Conservation (phyloP, 2,888 invertebrate species). For the Villa cingulata region DNA sequence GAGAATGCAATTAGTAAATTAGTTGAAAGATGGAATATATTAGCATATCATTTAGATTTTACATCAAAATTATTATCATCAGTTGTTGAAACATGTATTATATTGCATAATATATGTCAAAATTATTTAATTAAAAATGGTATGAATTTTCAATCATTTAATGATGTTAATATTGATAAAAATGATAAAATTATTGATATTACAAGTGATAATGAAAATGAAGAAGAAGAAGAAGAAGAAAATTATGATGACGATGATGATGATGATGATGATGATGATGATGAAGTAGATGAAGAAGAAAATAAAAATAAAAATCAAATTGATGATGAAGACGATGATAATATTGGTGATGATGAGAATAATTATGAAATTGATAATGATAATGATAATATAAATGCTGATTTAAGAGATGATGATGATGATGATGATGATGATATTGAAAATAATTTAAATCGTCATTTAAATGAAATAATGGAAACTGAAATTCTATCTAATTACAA, state of each 20-base stretch:
- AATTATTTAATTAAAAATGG: neutral
- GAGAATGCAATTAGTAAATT: neutral
- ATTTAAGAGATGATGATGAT: too few species aligned
- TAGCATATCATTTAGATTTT: neutral
- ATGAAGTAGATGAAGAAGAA: neutral
- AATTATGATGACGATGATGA: neutral
- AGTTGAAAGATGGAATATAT: neutral
- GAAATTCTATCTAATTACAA: too few species aligned
- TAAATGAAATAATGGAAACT: too few species aligned
- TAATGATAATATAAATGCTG: too few species aligned
- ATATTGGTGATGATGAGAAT: too few species aligned
- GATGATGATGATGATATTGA: too few species aligned
- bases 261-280: neutral
- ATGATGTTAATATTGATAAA: neutral
- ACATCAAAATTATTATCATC: neutral
- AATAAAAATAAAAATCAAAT: too few species aligned
- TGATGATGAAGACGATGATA: too few species aligned
- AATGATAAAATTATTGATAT: neutral
- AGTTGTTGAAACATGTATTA: neutral
- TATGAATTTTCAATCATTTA: neutral
- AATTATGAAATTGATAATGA: too few species aligned
- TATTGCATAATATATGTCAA: slow-evolving; percentile 3
- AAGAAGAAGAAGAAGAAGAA: neutral
- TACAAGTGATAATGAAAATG: neutral
- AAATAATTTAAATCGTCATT: too few species aligned